Base-by-base conservation (phyloP, 2,113 vertebrate genomes). In the Aleadryas rufinucha region DNA sequence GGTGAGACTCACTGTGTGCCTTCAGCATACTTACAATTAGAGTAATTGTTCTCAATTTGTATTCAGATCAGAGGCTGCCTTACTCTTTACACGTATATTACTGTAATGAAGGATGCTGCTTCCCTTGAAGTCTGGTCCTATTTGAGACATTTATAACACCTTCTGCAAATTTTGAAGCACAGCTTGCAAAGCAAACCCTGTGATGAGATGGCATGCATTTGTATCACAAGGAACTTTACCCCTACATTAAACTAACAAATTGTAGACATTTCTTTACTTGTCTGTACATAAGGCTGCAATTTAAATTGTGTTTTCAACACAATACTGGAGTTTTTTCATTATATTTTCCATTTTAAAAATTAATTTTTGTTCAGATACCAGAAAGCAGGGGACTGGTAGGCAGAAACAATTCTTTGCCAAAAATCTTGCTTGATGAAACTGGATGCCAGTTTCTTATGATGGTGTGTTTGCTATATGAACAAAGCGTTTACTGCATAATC, bases 311-410 rank as follows among this genome's bases (percentile, higher is more conserved):
- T 65, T 92, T 83, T 76, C 31, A 79, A 80, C 7, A 49, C 75
- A 88, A 47, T 11, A 42, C 1, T 57, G 2, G 0, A 1, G 0
- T 4, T 16, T 64, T 79, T 68, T 10, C 3, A 57, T 65, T 45
- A 10, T 44, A 66, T 78, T 70, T 88, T 57, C 10, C 16, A 50
- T 49, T 82, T 59, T 15, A 8, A 33, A 93, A 45, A 39, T 1
- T 24, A 3, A 15, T 5, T 69, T 75, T 86, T 69, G 11, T 87
- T 87, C n/a, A 41, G 54, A 30, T n/a, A 69, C 31, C 61, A 83
- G 41, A 61, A 53, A 61, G 47, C 17, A n/a, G 7, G 50, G 19
- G 30, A 39, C 24, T 41, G 7, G 30, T 68, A 12, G 39, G 61
- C 39, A 61, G 41, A 76, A 47, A 41, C 7, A 74, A 9, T 30